These are phyloP conservation scores for Eupithecia subfuscata DNA, from an alignment of 2,888 invertebrate species.

Conservation along the genomic window DNA sequence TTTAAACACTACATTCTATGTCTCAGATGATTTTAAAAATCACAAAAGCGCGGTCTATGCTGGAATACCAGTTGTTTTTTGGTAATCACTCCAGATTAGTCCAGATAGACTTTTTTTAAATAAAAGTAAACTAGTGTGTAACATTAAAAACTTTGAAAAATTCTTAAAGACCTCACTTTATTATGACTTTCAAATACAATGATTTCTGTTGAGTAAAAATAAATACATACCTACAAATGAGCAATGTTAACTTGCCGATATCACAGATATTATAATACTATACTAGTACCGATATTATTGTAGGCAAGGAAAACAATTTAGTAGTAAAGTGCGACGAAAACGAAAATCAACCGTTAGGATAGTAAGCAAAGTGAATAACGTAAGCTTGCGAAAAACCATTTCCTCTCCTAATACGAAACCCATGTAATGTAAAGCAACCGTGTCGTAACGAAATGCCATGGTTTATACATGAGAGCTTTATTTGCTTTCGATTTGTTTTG, in stretches of 20 bases:
- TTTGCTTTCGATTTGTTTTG: constrained; percentile 44
- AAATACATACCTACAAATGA: neutral
- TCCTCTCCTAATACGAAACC: constrained; percentile 22
- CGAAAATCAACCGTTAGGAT: neutral
- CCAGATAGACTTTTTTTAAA: neutral
- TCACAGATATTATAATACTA: too few relatives aligned
- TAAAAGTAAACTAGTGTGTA: neutral
- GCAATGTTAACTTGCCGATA: neutral
- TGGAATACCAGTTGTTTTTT: neutral
- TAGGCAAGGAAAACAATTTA: neutral
- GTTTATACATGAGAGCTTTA: constrained; percentile 41
- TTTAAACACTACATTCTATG: too few relatives aligned
- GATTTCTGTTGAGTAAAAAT: neutral
- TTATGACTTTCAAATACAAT: neutral
- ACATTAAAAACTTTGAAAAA: neutral
- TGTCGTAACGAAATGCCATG: constrained; percentile 33
- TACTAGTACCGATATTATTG: neutral
- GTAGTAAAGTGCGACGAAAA: neutral
- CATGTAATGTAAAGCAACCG: constrained; percentile 24
- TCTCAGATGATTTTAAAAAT: too few relatives aligned
- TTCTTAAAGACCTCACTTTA: neutral
- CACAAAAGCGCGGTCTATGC: too few relatives aligned
- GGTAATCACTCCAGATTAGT: neutral
- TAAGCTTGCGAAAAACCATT: neutral
- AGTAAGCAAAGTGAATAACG: neutral